Evolutionary conservation across 2,113 vertebrate species (phyloP).

Genomic region (Phoenicopterus ruber): DNA sequence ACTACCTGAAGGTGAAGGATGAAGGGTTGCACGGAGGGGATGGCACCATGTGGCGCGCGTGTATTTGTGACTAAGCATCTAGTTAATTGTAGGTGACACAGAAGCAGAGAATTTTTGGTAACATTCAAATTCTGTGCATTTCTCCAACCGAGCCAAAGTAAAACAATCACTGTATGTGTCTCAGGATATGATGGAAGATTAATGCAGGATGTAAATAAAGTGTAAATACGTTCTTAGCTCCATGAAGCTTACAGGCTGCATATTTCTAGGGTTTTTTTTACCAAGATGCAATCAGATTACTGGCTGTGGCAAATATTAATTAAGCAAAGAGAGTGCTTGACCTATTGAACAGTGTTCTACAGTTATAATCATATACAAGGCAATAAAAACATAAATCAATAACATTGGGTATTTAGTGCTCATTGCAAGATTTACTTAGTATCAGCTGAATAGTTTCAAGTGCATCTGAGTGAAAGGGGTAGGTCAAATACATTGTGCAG

Average conservation of each 20-base stretch:
- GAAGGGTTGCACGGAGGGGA: neutral
- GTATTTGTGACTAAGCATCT: neutral
- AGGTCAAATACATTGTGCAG: slow-evolving; percentile 10
- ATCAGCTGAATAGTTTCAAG: slow-evolving; percentile 8
- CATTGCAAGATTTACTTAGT: slow-evolving; percentile 17
- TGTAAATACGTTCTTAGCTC: neutral
- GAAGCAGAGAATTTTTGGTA: neutral
- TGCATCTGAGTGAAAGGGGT: neutral
- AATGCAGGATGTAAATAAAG: neutral
- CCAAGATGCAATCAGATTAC: neutral
- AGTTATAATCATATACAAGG: neutral
- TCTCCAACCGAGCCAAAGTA: neutral
- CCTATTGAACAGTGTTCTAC: slow-evolving; percentile 11
- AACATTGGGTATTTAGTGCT: neutral
- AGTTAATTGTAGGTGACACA: neutral
- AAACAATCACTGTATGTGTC: neutral
- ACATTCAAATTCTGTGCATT: neutral
- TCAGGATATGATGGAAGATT: neutral
- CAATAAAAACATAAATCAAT: slow-evolving; percentile 40
- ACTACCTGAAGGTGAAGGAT: neutral
- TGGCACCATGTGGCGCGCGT: rapidly evolving
- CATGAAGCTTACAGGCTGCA: neutral
- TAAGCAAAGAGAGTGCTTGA: slow-evolving; percentile 9
- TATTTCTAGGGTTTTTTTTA: neutral
- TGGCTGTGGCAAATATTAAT: slow-evolving; percentile 26